phyloP scores from a whole-genome alignment of 2,797 vertebrate genomes.

The Semaprochilodus insignis region DNA sequence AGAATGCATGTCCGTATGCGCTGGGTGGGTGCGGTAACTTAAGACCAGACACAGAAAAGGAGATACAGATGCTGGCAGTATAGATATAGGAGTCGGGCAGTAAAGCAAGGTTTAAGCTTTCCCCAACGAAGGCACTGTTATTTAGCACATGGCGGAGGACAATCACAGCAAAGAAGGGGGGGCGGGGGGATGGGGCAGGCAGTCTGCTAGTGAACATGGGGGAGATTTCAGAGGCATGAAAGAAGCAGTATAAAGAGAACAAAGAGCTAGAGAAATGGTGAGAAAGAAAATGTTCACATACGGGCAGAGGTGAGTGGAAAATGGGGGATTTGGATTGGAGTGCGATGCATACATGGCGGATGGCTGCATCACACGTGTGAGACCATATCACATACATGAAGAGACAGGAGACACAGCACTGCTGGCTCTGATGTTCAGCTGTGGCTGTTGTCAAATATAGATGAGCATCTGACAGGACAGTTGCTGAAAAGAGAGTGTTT shows the following conservation, averaged over 20 bases:
- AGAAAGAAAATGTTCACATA: slow-evolving; percentile 51
- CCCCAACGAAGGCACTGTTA: not conserved
- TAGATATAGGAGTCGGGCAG: not conserved
- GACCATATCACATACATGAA: slow-evolving; percentile 11
- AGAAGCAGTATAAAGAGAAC: slow-evolving; percentile 62
- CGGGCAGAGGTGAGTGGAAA: slow-evolving; percentile 39
- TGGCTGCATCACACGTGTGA: slow-evolving; percentile 33
- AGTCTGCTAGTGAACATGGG: not conserved
- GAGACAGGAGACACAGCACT: not conserved
- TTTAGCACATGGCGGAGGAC: slow-evolving; percentile 35
- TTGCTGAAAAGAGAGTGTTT: not conserved
- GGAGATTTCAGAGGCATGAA: not conserved
- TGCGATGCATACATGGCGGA: slow-evolving; percentile 16
- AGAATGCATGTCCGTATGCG: slow-evolving; percentile 4
- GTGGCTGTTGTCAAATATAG: not conserved
- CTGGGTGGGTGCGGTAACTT: slow-evolving; percentile 55
- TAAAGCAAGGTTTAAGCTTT: not conserved
- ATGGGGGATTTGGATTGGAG: slow-evolving; percentile 5
- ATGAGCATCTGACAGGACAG: not conserved
- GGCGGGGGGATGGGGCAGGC: not conserved
- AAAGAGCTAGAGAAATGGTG: slow-evolving; percentile 62
- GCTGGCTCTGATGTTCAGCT: not conserved
- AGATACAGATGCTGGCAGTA: slow-evolving; percentile 44
- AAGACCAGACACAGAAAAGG: slow-evolving; percentile 34
- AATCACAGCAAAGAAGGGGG: slow-evolving; percentile 50